Evolutionary conservation across 2,888 invertebrate genomes (phyloP), one percentile per base, ranked within the genome.

Genomic region (Masnerella sp.): DNA sequence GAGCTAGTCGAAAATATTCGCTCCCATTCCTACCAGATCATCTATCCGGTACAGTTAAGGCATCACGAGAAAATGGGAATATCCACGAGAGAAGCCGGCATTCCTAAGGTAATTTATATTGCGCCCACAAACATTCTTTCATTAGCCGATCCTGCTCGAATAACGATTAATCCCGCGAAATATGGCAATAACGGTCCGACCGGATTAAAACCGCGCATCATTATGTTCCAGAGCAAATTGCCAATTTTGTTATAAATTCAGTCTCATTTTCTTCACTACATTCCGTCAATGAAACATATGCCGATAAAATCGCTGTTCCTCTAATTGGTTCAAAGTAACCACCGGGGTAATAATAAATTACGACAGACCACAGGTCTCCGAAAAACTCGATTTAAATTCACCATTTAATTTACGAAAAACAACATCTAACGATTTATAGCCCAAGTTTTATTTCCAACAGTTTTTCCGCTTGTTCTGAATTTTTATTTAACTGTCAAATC

Each of bases 51-150:
- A 81, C 96, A 96, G 91, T 90, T 96, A 88, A 93, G 96, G 76
- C 96, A 96, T 89, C 96, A 96, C 92, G 95, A 96, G 90, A 96
- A 96, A 90, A 95, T 96, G 94, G 96, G 96, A 89, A 96, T 96
- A 88, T 96, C 96, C 82, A 96, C 96, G 81, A 91, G 96, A 88
- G 96, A 96, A 91, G 93, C 95, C 89, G 94, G 93, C 90, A 92
- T 93, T 88, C 92, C 93, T 88, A 95, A 95, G 95, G 95, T 95
- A 90, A 90, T 56, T 56, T 28, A n/a, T 38, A 43, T 36, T 15
- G 7, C 3, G 18, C 17, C 0, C 30, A 5, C 22, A 51, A 67
- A 45, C 51, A 52, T 56, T 54, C 43, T 45, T 54, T 65, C 54
- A 54, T 36, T 65, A 54, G 42, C 43, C 25, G 28, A 15, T 49